Conservation (phyloP, 2,797 vertebrate species). For the Anableps anableps region DNA sequence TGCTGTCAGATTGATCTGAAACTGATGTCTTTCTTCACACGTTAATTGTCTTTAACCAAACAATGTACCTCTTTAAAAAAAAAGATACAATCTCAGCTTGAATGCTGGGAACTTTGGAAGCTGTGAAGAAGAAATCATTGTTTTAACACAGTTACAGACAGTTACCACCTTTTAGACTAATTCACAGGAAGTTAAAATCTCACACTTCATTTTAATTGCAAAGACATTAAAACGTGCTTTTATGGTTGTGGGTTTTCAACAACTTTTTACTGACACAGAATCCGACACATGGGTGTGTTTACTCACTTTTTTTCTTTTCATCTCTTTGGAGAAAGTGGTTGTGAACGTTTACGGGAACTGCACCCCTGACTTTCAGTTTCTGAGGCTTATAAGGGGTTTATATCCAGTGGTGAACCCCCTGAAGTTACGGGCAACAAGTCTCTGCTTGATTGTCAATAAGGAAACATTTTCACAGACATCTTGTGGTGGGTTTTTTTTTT, state of each 20-base stretch:
- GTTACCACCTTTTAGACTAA: background rate
- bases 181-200: background rate
- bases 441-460: background rate
- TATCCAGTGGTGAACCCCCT: constrained; percentile 13
- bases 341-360: constrained; percentile 4
- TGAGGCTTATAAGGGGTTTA: constrained; percentile 2
- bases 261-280: background rate
- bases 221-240: background rate
- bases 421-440: background rate
- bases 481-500: constrained; percentile 5
- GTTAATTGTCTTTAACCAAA: background rate
- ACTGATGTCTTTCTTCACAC: background rate
- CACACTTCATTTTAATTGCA: background rate
- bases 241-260: background rate
- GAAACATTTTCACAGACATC: background rate
- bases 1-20: background rate
- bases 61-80: background rate
- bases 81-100: background rate
- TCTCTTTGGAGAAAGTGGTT: background rate
- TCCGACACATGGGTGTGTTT: background rate
- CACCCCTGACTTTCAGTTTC: background rate
- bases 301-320: background rate
- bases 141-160: background rate
- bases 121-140: background rate
- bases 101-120: background rate